Conservation (phyloP, 1,140 invertebrate species). For the Drosophila yakuba region DNA sequence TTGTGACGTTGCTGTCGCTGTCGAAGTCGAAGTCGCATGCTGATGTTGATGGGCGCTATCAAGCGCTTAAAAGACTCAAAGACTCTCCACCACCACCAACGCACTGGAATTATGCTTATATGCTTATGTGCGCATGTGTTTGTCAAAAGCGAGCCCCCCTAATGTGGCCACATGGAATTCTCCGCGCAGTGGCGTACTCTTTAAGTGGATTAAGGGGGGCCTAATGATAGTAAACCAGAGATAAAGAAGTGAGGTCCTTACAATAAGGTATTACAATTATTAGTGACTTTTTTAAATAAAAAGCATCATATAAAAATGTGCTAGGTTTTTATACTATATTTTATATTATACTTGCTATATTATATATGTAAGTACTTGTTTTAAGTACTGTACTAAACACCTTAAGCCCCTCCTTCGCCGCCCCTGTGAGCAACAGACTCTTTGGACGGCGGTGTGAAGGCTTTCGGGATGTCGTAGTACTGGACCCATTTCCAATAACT, state of each 20-base stretch:
- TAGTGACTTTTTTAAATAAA: too few species aligned
- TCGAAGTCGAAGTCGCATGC: constrained; percentile 16
- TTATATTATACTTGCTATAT: too few species aligned
- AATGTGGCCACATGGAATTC: constrained; percentile 43
- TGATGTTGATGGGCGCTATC: constrained; percentile 40
- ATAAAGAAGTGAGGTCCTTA: too few species aligned
- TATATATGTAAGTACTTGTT: too few species aligned
- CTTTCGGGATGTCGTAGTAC: constrained; percentile 27
- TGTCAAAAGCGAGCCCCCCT: constrained; percentile 47
- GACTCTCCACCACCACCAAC: constrained; percentile 1
- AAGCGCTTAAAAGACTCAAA: constrained; percentile 22
- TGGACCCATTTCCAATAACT: constrained; percentile 49
- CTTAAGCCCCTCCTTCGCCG: neutral
- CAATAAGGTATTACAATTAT: too few species aligned
- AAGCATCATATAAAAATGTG: too few species aligned
- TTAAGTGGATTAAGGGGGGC: neutral
- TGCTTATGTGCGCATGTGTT: constrained; percentile 26
- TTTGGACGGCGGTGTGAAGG: constrained; percentile 3
- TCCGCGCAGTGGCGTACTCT: constrained; percentile 12
- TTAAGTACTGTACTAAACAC: too few species aligned
- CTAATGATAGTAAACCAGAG: too few species aligned
- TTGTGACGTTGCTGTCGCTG: constrained; percentile 25
- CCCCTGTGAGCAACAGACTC: neutral
- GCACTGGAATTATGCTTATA: constrained; percentile 9
- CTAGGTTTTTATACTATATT: too few species aligned